Conservation (phyloP, 2,888 invertebrate genomes). For the Trypoxylon attenuatum region DNA sequence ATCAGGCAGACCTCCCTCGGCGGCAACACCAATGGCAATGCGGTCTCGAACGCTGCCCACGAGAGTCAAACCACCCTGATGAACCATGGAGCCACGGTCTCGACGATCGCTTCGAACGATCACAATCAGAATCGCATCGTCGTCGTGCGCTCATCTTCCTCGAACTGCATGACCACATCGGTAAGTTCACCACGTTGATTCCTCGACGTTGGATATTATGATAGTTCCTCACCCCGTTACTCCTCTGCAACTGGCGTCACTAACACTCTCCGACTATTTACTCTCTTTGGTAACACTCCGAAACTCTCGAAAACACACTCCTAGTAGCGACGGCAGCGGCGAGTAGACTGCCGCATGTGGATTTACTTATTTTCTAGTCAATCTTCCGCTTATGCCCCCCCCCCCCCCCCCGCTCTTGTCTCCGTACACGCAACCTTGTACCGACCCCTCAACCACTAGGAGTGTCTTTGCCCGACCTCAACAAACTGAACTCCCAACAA, state of each 20-base stretch:
- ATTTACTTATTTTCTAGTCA: no score
- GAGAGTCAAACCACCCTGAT: constrained; percentile 61
- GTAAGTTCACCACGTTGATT: constrained; percentile 51
- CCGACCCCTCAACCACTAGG: no score
- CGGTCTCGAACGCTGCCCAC: constrained; percentile 51
- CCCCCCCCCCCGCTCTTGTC: no score
- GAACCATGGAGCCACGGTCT: constrained; percentile 60
- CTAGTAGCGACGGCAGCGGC: background rate
- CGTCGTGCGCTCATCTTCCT: constrained; percentile 69
- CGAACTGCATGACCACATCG: constrained; percentile 65
- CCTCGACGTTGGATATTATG: background rate
- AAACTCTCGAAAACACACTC: background rate
- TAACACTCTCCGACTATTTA: background rate
- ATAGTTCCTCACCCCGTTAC: constrained; percentile 2
- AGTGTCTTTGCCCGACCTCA: background rate
- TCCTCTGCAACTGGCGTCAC: background rate
- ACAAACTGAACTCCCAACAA: background rate
- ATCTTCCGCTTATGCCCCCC: no score
- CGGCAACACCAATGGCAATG: constrained; percentile 54
- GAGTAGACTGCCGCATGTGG: no score
- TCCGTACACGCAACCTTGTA: no score
- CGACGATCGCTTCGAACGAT: constrained; percentile 66
- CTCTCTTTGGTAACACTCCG: background rate
- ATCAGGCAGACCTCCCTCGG: constrained; percentile 70
- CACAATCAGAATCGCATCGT: constrained; percentile 73